Base-by-base conservation (phyloP, 1,140 invertebrate genomes). In the Heliconius congener region DNA sequence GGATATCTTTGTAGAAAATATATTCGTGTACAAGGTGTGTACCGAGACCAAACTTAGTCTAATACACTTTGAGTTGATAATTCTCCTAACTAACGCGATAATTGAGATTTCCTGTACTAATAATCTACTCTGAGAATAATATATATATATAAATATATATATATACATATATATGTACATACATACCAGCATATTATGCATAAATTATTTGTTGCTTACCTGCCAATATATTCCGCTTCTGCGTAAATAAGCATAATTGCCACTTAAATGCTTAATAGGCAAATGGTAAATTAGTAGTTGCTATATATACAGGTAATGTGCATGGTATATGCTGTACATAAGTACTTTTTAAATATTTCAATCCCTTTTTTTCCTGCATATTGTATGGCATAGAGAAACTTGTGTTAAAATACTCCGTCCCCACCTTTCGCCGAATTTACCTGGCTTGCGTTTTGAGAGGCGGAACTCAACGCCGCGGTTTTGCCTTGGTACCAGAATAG, bases 11-110 rank as follows among this genome's bases (percentile, higher is more conserved):
- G 57, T 60, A 60, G 8, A n/a, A n/a, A 60, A 23, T 60, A 46
- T 46, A 46, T 46, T 46, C 42, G 42, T 46, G 42, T 16, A 1
- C 4, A n/a, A 60, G 19, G 57, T 60, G 57, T 79, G 80, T 74
- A 79, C 71, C 5, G 52, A 74, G 77, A 78, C 81, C 83, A 85
- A 88, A 90, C 83, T 88, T 88, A 83, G 13, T 46, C 42, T 46
- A 16, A 46, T 46, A 46, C 42, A 46, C 42, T 46, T 46, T 86
- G 76, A 78, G 81, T 84, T 74, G 81, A 84, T 85, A 85, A 86
- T 83, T 79, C 81, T 75, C 81, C 83, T 70, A 82, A 79, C 84
- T 86, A 77, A 80, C 78, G 83, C 82, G 81, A 84, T 85, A 86
- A 87, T 84, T 86, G 82, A 83, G 78, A 84, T 83, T 84, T 84